Percentiles rank a stretch among this genome's conserved stretches.
Conservation (phyloP, 2,888 invertebrate species). For the Conus canariensis region DNA sequence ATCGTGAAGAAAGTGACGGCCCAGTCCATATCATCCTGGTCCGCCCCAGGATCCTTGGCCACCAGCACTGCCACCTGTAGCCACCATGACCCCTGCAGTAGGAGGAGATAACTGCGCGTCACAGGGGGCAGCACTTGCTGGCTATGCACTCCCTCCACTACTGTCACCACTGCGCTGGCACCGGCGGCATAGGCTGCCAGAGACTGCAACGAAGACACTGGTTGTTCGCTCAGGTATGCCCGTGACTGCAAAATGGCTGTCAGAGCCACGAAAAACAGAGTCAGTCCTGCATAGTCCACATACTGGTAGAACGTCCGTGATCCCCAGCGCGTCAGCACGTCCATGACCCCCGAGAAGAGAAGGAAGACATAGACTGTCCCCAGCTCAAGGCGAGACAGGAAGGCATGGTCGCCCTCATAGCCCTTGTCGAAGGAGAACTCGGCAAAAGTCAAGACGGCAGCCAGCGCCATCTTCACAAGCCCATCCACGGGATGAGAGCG, state of each 20-base stretch:
- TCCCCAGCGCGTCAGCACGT: conserved; percentile 30
- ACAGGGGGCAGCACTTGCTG: conserved; percentile 26
- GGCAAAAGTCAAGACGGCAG: not conserved
- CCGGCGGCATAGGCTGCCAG: not conserved
- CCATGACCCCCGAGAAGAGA: conserved; percentile 16
- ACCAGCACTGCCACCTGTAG: conserved; percentile 26
- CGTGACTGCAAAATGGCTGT: not conserved
- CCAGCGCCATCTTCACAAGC: not conserved
- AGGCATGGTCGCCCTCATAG: conserved; percentile 14
- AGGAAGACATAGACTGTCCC: conserved; percentile 27
- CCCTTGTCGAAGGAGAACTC: conserved; percentile 32
- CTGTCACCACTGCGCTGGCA: not conserved
- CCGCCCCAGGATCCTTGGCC: too few relatives aligned
- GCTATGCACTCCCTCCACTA: conserved; percentile 13
- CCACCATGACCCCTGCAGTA: conserved; percentile 28
- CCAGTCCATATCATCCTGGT: not conserved
- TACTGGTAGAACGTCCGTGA: not conserved
- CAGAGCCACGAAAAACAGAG: conserved; percentile 15
- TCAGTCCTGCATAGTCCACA: conserved; percentile 23
- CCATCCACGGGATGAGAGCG: conserved; percentile 22
- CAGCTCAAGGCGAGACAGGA: conserved; percentile 17
- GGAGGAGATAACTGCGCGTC: conserved; percentile 31
- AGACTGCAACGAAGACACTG: not conserved
- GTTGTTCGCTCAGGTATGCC: not conserved
- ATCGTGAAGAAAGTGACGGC: not conserved